Evolutionary conservation across 92 coral and sea anemone genomes (phyloP).

Genomic region (Parazoanthus swiftii): DNA sequence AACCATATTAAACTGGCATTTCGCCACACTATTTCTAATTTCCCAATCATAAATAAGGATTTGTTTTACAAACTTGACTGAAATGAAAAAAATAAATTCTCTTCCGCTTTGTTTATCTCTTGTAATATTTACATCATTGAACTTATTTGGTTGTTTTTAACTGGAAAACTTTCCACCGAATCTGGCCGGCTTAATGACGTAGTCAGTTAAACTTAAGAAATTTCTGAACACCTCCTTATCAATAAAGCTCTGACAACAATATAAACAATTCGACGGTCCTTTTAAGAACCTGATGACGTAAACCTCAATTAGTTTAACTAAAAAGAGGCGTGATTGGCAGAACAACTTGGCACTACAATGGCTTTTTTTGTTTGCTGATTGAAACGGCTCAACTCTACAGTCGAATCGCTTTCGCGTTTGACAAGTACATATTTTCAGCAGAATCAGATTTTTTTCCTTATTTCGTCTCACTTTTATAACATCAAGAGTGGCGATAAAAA

Average conservation of each 20-base stretch:
- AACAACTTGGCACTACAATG: no score
- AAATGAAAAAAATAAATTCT: neutral
- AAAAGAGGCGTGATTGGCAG: no score
- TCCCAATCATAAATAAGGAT: neutral
- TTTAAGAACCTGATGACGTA: neutral
- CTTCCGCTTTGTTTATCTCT: neutral
- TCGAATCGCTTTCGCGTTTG: no score
- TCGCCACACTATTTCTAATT: neutral
- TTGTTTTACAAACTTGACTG: neutral
- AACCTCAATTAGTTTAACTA: neutral
- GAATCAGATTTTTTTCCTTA: no score
- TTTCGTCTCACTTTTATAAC: no score
- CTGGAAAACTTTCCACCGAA: neutral
- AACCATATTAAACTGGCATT: neutral
- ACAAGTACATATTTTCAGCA: no score
- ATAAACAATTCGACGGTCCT: neutral
- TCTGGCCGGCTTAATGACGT: neutral
- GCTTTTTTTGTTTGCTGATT: no score
- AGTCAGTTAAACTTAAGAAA: neutral
- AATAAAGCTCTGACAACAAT: neutral
- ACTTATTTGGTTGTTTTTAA: neutral
- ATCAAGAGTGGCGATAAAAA: no score
- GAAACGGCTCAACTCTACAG: no score
- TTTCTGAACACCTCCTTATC: neutral
- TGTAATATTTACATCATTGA: no score